Percentiles rank a stretch among this genome's conserved stretches.
Evolutionary conservation across 2,113 vertebrate species (phyloP).

Genomic region (Poeciliopsis occidentalis): DNA sequence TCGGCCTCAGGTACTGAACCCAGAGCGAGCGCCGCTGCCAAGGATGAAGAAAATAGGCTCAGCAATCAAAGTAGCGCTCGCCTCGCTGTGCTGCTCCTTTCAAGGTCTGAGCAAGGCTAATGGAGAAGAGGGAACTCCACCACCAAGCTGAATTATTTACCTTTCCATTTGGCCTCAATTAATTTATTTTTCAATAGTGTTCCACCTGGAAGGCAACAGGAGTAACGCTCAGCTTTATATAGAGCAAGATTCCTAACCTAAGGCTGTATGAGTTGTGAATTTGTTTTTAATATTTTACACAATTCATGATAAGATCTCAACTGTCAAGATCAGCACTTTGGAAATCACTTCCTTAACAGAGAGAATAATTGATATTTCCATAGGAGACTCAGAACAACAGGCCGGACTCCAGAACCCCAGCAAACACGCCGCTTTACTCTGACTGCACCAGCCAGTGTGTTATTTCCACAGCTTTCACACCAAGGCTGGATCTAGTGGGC

Average conservation of each 20-base stretch:
- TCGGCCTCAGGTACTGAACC: slow-evolving; percentile 66
- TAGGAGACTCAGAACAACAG: slow-evolving; percentile 51
- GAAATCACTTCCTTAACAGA: slow-evolving; percentile 71
- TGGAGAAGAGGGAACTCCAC: slow-evolving; percentile 73
- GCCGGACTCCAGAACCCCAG: slow-evolving; percentile 41
- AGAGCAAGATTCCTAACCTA: slow-evolving; percentile 62
- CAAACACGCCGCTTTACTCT: slow-evolving; percentile 37
- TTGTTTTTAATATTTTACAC: slow-evolving; percentile 75
- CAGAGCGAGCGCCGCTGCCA: slow-evolving; percentile 55
- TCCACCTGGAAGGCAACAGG: slow-evolving; percentile 66
- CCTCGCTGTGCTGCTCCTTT: slow-evolving; percentile 62
- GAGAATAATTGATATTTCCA: slow-evolving; percentile 72
- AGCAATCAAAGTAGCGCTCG: slow-evolving; percentile 51
- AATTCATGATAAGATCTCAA: slow-evolving; percentile 74
- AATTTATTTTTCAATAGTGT: slow-evolving; percentile 79
- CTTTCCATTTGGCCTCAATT: slow-evolving; percentile 74
- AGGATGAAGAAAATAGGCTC: slow-evolving; percentile 66
- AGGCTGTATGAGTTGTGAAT: slow-evolving; percentile 57
- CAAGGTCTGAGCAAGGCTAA: slow-evolving; percentile 72
- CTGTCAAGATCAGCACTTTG: slow-evolving; percentile 74
- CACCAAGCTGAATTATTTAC: slow-evolving; percentile 80
- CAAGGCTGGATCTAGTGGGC: slow-evolving; percentile 41
- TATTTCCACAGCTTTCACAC: slow-evolving; percentile 43
- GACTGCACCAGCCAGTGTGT: slow-evolving; percentile 35
- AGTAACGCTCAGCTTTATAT: slow-evolving; percentile 58